Evolutionary conservation across 2,797 vertebrate species (phyloP).

Genomic region (Crypturellus tataupa): DNA sequence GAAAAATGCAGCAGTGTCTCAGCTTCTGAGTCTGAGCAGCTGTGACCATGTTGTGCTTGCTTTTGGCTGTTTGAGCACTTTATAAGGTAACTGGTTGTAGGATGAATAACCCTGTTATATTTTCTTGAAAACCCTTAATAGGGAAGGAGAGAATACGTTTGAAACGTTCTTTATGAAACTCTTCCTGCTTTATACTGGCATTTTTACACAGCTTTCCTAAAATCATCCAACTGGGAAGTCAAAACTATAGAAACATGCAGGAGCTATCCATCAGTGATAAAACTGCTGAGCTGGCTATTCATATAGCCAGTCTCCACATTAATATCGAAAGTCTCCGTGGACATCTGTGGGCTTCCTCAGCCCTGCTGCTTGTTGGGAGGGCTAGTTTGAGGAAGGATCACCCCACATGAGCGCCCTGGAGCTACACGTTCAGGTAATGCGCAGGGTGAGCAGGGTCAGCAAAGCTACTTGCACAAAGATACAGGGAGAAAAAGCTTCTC

Average conservation of each 20-base stretch:
- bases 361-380: neutral
- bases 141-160: neutral
- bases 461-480: neutral
- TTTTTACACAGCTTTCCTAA: neutral
- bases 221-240: neutral
- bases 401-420: neutral
- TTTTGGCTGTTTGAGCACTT: neutral
- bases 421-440: neutral
- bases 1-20: neutral
- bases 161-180: neutral
- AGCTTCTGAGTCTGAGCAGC: neutral
- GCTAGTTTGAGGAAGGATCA: neutral
- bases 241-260: neutral
- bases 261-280: neutral
- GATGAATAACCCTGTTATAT: neutral
- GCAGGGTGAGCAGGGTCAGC: neutral
- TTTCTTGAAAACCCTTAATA: neutral
- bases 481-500: neutral
- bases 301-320: neutral
- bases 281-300: neutral
- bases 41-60: neutral
- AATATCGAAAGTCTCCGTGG: neutral
- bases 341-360: neutral
- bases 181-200: neutral
- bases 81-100: neutral